Base-by-base conservation (phyloP, 2,888 invertebrate genomes). In the Tethea ocularis region DNA sequence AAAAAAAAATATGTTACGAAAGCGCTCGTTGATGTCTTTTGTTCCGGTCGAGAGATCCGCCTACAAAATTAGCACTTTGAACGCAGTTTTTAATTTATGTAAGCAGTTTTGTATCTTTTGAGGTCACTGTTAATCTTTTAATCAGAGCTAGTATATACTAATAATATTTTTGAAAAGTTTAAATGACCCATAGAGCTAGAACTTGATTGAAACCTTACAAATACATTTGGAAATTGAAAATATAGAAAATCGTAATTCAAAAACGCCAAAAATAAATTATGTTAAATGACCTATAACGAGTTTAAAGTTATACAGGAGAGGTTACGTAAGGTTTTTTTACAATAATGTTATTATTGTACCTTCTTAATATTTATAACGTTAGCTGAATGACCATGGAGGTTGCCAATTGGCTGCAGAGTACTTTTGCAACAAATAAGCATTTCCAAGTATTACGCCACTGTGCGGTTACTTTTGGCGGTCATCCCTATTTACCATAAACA, bases 1-100 rank as follows among this genome's bases (percentile, higher is more conserved):
- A 23, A 23, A 29, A 29, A 5, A 6, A 29, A 11, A 5, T n/a
- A n/a, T 57, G 33, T 51, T 38, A 55, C 15, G 26, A 46, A 51
- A 33, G 56, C 58, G 65, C 71, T 69, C 80, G 80, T 81, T 81
- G 75, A 80, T 71, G 72, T 82, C 81, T 78, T 79, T 79, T 82
- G 67, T 72, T 68, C 26, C 68, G 46, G 51, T 46, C 51, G 53
- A 29, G 15, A 13, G 33, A 51, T 51, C 20, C 6, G 38, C 33
- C 22, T 33, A 29, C 54, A 13, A 33, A 22, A 54, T 36, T 17
- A 22, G 22, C 54, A 20, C 53, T 53, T 20, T 17, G 2, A 11
- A 33, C 33, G 20, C 17, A 20, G 29, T 24, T 26, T 26, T 53
- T 10, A 20, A 53, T 29, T 20, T 20, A 53, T 29, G 53, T 29